These are phyloP conservation scores for Heteromurus nitidus DNA, from an alignment of 2,888 invertebrate genomes.

Conservation along the genomic window DNA sequence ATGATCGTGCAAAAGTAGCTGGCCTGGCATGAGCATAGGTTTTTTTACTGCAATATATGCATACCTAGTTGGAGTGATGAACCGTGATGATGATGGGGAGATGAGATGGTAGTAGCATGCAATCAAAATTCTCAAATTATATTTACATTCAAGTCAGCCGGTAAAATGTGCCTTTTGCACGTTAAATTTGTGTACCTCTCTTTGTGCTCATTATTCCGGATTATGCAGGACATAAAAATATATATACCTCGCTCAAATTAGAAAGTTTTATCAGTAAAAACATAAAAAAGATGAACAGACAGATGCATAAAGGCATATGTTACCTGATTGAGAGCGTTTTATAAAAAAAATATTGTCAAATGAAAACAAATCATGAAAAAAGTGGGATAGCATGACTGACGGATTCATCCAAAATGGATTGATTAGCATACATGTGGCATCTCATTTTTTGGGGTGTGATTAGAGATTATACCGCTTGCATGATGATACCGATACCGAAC, in stretches of 20 bases:
- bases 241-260: not conserved
- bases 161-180: not conserved
- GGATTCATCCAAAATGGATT: not conserved
- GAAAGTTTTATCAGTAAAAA: not conserved
- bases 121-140: not conserved
- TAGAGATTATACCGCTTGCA: not conserved
- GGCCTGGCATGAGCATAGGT: not conserved
- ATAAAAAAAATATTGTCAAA: not conserved
- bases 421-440: not conserved
- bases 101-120: not conserved
- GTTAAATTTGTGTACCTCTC: not conserved
- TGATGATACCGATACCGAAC: not conserved
- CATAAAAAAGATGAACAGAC: not conserved
- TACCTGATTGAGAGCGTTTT: too few species aligned
- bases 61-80: slow-evolving; percentile 11
- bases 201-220: not conserved
- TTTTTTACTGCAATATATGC: too few species aligned
- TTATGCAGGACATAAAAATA: not conserved
- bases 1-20: not conserved
- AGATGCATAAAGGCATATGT: too few species aligned
- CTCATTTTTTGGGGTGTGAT: not conserved
- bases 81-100: slow-evolving; percentile 18
- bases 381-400: not conserved
- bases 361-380: not conserved
- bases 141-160: not conserved